Conservation (phyloP, 2,113 vertebrate genomes). For the Emydura subglobosa region DNA sequence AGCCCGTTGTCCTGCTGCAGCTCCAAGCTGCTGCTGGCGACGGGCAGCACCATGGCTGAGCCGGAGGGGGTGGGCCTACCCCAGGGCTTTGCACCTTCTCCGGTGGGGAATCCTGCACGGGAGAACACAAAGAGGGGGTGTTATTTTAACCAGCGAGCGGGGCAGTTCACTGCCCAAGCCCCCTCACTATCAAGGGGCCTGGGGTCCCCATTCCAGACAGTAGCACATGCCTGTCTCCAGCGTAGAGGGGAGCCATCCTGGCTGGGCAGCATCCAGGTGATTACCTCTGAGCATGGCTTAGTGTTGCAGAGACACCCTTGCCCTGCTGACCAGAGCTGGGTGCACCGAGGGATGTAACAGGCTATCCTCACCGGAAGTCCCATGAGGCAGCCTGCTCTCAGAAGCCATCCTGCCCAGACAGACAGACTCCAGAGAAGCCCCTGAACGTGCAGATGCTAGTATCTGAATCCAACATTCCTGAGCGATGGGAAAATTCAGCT, state of each 20-base stretch:
- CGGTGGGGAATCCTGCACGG: not conserved
- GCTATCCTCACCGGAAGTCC: not conserved
- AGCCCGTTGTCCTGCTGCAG: constrained; percentile 24
- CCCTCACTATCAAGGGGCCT: not conserved
- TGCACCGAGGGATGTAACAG: not conserved
- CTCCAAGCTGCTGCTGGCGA: constrained; percentile 57
- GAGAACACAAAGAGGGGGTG: not conserved
- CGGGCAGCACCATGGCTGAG: constrained; percentile 3
- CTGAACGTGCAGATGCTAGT: not conserved
- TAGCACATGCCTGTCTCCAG: not conserved
- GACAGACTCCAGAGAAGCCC: not conserved
- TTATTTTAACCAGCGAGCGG: not conserved
- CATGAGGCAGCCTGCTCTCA: not conserved
- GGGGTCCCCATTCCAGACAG: not conserved
- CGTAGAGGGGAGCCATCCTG: not conserved
- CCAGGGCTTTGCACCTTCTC: not conserved
- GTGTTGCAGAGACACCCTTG: not conserved
- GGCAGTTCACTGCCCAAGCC: not conserved
- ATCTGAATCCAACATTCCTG: not conserved
- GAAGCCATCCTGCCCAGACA: not conserved
- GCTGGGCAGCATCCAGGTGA: too few relatives aligned
- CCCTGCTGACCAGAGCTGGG: not conserved
- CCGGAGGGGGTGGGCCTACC: not conserved
- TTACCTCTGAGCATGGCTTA: not conserved
- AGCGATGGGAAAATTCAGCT: not conserved